Evolutionary conservation across 2,797 vertebrate genomes (phyloP), one percentile per base, ranked within the genome.

Genomic region (Pteropus rufus): DNA sequence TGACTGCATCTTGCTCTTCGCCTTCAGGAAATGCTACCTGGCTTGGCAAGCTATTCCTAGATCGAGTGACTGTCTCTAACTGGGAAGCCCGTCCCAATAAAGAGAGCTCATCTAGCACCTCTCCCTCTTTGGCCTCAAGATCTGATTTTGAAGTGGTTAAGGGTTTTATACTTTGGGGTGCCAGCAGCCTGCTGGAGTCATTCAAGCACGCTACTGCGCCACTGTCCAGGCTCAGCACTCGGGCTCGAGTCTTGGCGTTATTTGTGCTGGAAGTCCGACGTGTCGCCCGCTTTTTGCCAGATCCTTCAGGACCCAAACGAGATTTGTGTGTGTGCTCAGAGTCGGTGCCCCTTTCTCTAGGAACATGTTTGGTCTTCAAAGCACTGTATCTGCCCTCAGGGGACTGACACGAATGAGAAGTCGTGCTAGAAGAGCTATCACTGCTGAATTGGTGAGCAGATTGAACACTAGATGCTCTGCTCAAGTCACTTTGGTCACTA

Each of bases 91-190:
- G 99, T 94, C 99, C 99, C 98, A 99, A 98, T 94, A 99, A 99
- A 92, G 99, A 99, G 4, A 99, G 99, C 60, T 99, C 99, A 94
- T 99, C 99, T 98, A 99, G 99, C 97, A 99, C 99, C 98, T 99
- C 99, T 98, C 99, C 99, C 98, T 99, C 99, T 99, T 99, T 99
- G 99, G 99, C 99, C 99, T 99, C 99, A 97, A 99, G 98, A 98
- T 99, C 99, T 15, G 99, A 99, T 98, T 99, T 99, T 97, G 99
- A 99, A 98, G 99, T 99, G 98, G 99, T 99, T 97, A 99, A 99
- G 94, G 99, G 99, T 92, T 99, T 99, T 60, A 99, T 98, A 93
- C 98, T 99, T 60, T 99, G 98, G 5, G 99, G 99, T 86, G 99
- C 99, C 98, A 99, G 99, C 41, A 99, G 98, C 97, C 99, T 99